A percentile compares a stretch with the other conserved stretches of the same genome.
Evolutionary conservation across 1,140 invertebrate genomes (phyloP).

Genomic region (Orchestia grillus): DNA sequence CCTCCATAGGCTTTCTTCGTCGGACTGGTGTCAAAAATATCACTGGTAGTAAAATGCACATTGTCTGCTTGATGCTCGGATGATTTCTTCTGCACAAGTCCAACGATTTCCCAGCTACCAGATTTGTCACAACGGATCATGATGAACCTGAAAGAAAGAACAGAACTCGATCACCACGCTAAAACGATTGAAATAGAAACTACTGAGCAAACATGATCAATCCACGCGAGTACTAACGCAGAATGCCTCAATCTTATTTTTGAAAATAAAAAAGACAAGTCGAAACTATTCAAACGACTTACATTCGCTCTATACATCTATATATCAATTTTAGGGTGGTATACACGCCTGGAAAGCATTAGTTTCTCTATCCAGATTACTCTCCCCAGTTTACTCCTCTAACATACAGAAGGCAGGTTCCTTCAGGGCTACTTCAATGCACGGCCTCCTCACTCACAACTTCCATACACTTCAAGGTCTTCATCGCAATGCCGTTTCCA

Average conservation of each 20-base stretch:
- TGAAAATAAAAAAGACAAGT: neutral
- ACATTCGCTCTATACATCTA: neutral
- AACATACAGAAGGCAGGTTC: neutral
- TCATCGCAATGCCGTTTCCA: no score
- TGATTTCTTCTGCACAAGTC: constrained; percentile 63
- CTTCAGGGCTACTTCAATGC: neutral
- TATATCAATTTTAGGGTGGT: neutral
- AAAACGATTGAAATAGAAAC: neutral
- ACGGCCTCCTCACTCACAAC: no score
- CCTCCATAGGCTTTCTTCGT: neutral
- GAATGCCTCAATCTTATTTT: neutral
- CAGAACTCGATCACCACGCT: neutral
- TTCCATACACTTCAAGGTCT: no score
- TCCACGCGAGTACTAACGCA: neutral
- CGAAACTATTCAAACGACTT: neutral
- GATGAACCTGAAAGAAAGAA: constrained; percentile 61
- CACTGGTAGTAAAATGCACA: neutral
- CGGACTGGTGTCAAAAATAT: neutral
- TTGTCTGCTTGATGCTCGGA: neutral
- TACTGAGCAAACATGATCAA: neutral
- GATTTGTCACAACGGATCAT: constrained; percentile 64
- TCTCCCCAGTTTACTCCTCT: neutral
- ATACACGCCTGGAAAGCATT: neutral
- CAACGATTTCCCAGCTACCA: constrained; percentile 64
- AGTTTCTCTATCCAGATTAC: neutral